A percentile compares a stretch with the other conserved stretches of the same genome.
phyloP scores from a whole-genome alignment of 2,797 vertebrate species.

The Delichon dasypus region DNA sequence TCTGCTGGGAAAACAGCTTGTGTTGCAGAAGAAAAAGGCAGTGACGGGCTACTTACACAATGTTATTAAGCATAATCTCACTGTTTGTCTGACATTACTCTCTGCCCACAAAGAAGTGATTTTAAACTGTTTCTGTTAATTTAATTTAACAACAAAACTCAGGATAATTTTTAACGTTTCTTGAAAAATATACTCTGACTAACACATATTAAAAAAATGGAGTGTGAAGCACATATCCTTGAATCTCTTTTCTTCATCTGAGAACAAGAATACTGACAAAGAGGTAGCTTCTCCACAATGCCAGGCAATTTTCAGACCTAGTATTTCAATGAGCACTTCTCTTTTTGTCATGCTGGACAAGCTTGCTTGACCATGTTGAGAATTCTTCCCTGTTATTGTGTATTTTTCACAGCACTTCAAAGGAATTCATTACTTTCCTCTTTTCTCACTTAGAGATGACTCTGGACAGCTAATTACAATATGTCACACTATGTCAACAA shows the following conservation, averaged over 20 bases:
- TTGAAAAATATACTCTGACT: neutral
- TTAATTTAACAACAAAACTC: conserved; percentile 9
- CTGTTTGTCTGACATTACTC: conserved; percentile 15
- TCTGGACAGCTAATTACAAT: neutral
- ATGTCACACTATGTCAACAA: neutral
- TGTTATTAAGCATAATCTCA: conserved; percentile 38
- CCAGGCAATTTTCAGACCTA: neutral
- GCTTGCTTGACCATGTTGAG: neutral
- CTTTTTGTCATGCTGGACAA: neutral
- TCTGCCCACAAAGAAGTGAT: conserved; percentile 13
- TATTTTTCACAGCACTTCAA: neutral
- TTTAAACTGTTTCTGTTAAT: conserved; percentile 22
- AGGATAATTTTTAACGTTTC: neutral
- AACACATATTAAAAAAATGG: neutral
- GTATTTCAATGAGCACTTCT: neutral
- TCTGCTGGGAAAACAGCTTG: conserved; percentile 14
- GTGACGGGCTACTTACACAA: neutral
- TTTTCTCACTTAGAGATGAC: neutral
- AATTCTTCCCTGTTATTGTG: neutral
- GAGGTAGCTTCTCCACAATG: neutral
- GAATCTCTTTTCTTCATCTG: neutral
- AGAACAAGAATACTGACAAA: neutral
- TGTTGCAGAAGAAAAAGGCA: conserved; percentile 1
- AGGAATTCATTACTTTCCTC: neutral
- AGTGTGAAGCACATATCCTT: neutral